phyloP scores from a whole-genome alignment of 2,888 invertebrate species.

The Drosophila pullipes region DNA sequence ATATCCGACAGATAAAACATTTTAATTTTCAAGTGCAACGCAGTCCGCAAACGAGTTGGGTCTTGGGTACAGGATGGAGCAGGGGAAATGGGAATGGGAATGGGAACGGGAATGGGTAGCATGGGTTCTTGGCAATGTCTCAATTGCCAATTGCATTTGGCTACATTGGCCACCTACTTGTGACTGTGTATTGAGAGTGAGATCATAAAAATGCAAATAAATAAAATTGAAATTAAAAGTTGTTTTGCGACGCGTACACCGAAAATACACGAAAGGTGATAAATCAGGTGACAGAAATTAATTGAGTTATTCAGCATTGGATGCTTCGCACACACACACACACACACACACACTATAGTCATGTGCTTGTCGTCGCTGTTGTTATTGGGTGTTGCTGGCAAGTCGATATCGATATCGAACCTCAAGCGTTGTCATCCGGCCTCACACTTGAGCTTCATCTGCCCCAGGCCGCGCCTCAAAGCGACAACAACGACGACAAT shows the following conservation, averaged over 20 bases:
- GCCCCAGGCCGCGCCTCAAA: slow-evolving; percentile 64
- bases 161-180: slow-evolving; percentile 52
- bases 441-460: slow-evolving; percentile 65
- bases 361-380: slow-evolving; percentile 76
- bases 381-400: slow-evolving; percentile 71
- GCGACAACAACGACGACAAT: slow-evolving; percentile 45
- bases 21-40: slow-evolving; percentile 69
- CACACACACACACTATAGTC: background rate
- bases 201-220: slow-evolving; percentile 68
- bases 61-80: background rate
- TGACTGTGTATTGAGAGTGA: slow-evolving; percentile 37
- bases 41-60: slow-evolving; percentile 41
- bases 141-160: slow-evolving; percentile 64
- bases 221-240: slow-evolving; percentile 83
- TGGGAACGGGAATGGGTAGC: background rate
- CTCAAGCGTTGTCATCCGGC: slow-evolving; percentile 67
- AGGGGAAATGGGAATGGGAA: background rate
- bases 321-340: slow-evolving; percentile 54
- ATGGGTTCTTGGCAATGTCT: slow-evolving; percentile 62
- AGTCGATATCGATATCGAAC: slow-evolving; percentile 68
- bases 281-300: slow-evolving; percentile 86
- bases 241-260: slow-evolving; percentile 76
- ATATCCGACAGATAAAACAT: slow-evolving; percentile 69
- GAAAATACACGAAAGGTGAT: slow-evolving; percentile 83
- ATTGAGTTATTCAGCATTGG: slow-evolving; percentile 85